Evolutionary conservation across 2,888 invertebrate species (phyloP), one percentile per base, ranked within the genome.

Genomic region (Drosophila picticornis): DNA sequence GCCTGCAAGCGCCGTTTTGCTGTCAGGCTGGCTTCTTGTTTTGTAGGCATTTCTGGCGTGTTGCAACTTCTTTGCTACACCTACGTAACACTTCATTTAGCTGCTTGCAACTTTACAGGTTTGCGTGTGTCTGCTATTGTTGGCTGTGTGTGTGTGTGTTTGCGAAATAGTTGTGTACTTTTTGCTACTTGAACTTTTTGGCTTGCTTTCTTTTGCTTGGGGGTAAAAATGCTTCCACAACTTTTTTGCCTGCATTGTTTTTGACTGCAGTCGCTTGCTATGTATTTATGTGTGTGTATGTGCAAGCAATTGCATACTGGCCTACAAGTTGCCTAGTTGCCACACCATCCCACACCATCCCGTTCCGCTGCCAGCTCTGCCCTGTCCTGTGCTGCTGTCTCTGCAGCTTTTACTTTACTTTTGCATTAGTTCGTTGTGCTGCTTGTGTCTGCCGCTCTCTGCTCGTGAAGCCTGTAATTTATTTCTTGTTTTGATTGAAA

Each of bases 401-500:
- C 60, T 71, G 66, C 68, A 71, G 77, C 84, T 80, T 70, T 77
- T 77, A 75, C 74, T 87, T 84, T 81, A 71, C 64, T 79, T 76
- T 65, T 67, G 70, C 73, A 75, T 80, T 82, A 75, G 84, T 73
- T 84, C 50, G 61, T 51, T 70, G 70, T 67, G 59, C 63, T 60
- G 69, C 72, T 69, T 57, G 65, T 74, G 70, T 70, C 81, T 78
- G 77, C 65, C 72, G 52, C 75, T 81, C 77, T 69, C 83, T 85
- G 87, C 83, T 75, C 71, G 75, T 84, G 87, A 85, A 84, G 84
- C 85, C 84, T 78, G 85, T 85, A 87, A 85, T 85, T 85, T 85
- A 85, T 85, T 85, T 87, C 85, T 85, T 87, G 84, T 90, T 90
- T 88, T 91, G 90, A 91, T 91, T 91, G 90, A 91, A 91, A 91